Base-by-base conservation (phyloP, 2,797 vertebrate species). In the Sarcoramphus papa region DNA sequence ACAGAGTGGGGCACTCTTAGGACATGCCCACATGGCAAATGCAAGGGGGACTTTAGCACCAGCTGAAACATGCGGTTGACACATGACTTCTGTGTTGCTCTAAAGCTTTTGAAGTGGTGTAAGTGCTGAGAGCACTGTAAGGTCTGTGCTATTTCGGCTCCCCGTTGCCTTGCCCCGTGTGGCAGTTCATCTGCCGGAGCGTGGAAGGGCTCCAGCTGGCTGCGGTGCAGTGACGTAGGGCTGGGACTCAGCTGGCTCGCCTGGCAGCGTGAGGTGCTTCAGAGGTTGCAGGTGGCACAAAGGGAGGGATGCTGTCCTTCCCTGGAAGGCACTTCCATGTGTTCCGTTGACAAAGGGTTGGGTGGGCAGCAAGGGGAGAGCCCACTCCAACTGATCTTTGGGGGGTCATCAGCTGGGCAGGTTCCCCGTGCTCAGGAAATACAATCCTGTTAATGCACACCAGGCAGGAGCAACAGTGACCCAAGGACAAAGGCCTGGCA, bases 61-160 rank as follows among this genome's bases (percentile, higher is more conserved):
- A 48, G 35, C 45, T 45, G 47, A 53, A 76, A 60, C 8, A 2
- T 3, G 15, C 12, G 13, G 24, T 1, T 56, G 18, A n/a, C 9
- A 23, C 8, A 13, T 3, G 15, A 48, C 25, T 80, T 70, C 27
- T 19, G 37, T 41, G 67, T 16, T 57, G 59, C 19, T 63, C 56
- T 67, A 23, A 70, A 47, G 43, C 64, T 67, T 70, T 48, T 25
- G 48, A 33, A 65, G 28, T 2, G 24, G 9, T 37, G 8, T 12
- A 40, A 45, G 28, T 5, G 28, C 60, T 35, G 68, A 77, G 24
- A 35, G 12, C 0, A 0, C 23, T n/a, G 54, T 37, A 62, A 83
- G 31, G 31, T 80, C 72, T 76, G 50, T 31, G 76, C 47, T 57
- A 4, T 51, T 69, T 69, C 2, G 3, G 31, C 45, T 69, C 72